Evolutionary conservation across 2,113 vertebrate species (phyloP).

Genomic region (Mionectes macconnelli): DNA sequence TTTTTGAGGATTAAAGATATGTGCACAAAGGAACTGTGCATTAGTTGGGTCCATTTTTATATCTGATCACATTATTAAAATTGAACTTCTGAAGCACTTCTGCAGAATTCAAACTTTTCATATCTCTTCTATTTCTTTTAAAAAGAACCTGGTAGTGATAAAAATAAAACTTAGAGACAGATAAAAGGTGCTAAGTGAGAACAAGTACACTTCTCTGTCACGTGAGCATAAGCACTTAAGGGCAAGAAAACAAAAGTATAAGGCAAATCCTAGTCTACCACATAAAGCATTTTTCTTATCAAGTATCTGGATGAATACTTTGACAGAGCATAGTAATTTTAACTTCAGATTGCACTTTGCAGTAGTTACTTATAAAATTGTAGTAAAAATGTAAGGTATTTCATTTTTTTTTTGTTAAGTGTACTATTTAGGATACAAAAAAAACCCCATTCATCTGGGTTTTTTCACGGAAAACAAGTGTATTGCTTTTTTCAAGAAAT

Average conservation of each 20-base stretch:
- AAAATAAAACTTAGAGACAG: not conserved
- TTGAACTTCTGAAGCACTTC: not conserved
- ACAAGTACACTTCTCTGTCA: not conserved
- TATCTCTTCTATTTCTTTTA: not conserved
- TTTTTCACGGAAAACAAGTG: not conserved
- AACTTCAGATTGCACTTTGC: not conserved
- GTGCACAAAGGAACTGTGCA: not conserved
- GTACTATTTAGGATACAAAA: not conserved
- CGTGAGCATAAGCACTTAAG: not conserved
- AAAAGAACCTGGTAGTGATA: not conserved
- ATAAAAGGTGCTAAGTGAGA: not conserved
- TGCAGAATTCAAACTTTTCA: not conserved
- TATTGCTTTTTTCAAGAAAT: not conserved
- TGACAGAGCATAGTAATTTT: not conserved
- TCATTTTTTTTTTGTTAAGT: not conserved
- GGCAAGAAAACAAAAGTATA: not conserved
- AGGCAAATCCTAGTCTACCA: not conserved
- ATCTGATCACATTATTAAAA: not conserved
- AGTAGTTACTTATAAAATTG: not conserved
- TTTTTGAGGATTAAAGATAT: not conserved
- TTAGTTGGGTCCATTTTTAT: not conserved
- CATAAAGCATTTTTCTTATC: not conserved
- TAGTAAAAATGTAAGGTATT: not conserved
- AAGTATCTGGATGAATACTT: not conserved
- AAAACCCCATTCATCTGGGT: not conserved